Base-by-base conservation (phyloP, 2,797 vertebrate genomes). In the Melanotaenia trifasciata region DNA sequence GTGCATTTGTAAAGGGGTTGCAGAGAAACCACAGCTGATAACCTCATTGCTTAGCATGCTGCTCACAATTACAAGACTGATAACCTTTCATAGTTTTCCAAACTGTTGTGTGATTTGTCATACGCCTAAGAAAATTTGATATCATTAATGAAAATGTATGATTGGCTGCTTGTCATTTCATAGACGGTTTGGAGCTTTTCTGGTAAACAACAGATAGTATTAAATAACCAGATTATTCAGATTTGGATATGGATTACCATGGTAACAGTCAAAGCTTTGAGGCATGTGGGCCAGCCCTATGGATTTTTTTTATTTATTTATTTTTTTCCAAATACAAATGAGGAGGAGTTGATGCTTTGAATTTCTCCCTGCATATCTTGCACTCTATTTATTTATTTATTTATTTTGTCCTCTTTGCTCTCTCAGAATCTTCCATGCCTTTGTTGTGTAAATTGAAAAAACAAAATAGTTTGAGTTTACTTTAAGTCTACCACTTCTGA, bases 361-460 rank as follows among this genome's bases (percentile, higher is more conserved):
- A 32, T 67, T 26, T 62, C 0, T 67, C 10, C 58, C 24, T 69
- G 30, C 68, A 6, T 26, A 7, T 64, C 7, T 54, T 12, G 28
- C 63, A 8, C 35, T 35, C 35, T 35, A 8, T 35, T 35, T 30
- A 30, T 26, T 26, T 26, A 26, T 33, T 33, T 35, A 35, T 74
- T 38, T 78, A 26, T 56, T 33, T 43, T 36, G 18, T 12, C 58
- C 28, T 62, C 3, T 51, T 62, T 22, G 9, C 38, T 33, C n/a
- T 51, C 59, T 14, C 53, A 28, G 18, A 16, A 43, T 70, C 67
- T 58, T 4, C 11, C 16, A n/a, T 65, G 67, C 28, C 53, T 76
- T 76, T 84, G 53, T 78, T 75, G 67, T 77, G 80, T 69, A 74
- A 85, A 80, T 65, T 30, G 30, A 30, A 65, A 64, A 66, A 68